Evolutionary conservation across 2,888 invertebrate species (phyloP).

Genomic region (Heliconius charithonia): DNA sequence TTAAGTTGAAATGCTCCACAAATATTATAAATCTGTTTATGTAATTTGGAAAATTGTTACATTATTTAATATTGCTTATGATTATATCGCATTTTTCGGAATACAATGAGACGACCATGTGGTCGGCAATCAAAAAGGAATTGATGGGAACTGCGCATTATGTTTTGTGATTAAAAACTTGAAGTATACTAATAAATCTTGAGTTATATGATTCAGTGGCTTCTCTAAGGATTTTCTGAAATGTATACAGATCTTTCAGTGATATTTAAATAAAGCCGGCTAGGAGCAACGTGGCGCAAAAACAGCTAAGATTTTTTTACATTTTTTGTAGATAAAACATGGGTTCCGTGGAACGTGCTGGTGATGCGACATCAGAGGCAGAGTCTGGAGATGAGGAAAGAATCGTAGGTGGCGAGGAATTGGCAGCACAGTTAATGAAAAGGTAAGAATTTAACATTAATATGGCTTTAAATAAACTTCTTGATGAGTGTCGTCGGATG

Average conservation of each 20-base stretch:
- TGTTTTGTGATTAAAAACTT: slow-evolving; percentile 62
- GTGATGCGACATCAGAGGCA: slow-evolving; percentile 86
- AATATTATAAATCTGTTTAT: neutral
- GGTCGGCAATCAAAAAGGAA: slow-evolving; percentile 66
- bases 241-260: neutral
- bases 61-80: slow-evolving; percentile 4
- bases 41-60: neutral
- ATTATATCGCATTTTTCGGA: slow-evolving; percentile 44
- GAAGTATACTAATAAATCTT: slow-evolving; percentile 42
- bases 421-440: slow-evolving; percentile 74
- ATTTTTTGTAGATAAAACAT: slow-evolving; percentile 78
- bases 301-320: slow-evolving; percentile 49
- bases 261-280: slow-evolving; percentile 36
- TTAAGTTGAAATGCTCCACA: slow-evolving; percentile 21
- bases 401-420: slow-evolving; percentile 80
- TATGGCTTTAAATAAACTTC: neutral
- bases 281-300: slow-evolving; percentile 75
- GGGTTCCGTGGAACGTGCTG: slow-evolving; percentile 87
- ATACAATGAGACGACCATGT: slow-evolving; percentile 68
- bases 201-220: slow-evolving; percentile 41
- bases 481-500: neutral
- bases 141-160: slow-evolving; percentile 78
- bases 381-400: slow-evolving; percentile 88
- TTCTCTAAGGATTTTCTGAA: neutral
- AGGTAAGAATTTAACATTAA: slow-evolving; percentile 57